These are phyloP conservation scores for Rhamphomyia laevipes DNA, from an alignment of 2,888 invertebrate species.

Conservation along the genomic window DNA sequence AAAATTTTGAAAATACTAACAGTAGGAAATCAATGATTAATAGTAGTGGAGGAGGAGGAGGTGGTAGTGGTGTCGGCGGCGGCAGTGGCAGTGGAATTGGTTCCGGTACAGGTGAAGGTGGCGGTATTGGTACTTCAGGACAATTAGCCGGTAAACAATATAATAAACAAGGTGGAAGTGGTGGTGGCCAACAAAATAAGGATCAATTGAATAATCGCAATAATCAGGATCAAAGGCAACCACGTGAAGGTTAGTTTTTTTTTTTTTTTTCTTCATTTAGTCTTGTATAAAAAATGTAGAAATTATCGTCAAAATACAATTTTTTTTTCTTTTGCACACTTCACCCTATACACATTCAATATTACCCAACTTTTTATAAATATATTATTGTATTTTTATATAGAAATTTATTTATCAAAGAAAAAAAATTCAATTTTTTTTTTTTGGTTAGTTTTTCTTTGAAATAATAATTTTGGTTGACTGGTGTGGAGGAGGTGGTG, in stretches of 20 bases:
- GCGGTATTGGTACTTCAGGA: conserved; percentile 14
- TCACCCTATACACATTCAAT: neutral
- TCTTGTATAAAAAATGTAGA: no score
- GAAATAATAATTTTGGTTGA: no score
- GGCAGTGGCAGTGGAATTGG: conserved; percentile 11
- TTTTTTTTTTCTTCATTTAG: no score
- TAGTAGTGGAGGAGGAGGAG: conserved; percentile 9
- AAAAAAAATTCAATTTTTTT: no score
- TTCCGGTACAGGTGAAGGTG: conserved; percentile 16
- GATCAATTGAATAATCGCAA: conserved; percentile 25
- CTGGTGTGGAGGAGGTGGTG: no score
- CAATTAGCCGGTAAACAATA: neutral
- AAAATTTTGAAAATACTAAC: conserved; percentile 27
- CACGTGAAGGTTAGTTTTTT: conserved; percentile 27
- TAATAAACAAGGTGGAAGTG: conserved; percentile 2
- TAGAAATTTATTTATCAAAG: no score
- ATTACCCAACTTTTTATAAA: no score
- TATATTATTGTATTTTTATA: no score
- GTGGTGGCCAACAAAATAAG: neutral
- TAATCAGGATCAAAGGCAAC: conserved; percentile 24
- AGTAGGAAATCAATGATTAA: conserved; percentile 10
- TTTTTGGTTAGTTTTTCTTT: no score
- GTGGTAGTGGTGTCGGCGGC: conserved; percentile 17
- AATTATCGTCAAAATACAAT: no score
- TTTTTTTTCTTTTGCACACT: neutral